These are phyloP conservation scores for Stichopus chloronotus DNA, from an alignment of 35 echinoderm and acorn worm species.

Conservation along the genomic window DNA sequence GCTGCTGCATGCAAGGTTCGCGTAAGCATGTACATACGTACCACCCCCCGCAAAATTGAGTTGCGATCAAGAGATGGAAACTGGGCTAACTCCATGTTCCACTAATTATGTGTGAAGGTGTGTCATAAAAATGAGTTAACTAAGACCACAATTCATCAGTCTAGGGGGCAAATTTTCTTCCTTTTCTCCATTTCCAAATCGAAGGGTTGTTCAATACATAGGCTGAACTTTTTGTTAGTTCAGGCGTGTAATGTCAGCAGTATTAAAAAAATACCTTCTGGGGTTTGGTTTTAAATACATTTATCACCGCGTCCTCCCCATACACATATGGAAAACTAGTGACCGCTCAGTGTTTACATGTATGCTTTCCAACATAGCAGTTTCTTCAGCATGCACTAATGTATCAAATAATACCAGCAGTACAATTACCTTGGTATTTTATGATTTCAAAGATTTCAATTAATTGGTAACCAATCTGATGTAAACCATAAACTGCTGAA, in stretches of 20 bases:
- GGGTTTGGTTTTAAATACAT: slow-evolving; percentile 20
- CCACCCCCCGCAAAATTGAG: not conserved
- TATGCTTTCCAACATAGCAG: too few species aligned
- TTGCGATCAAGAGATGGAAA: not conserved
- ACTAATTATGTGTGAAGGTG: slow-evolving; percentile 8
- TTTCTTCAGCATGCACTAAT: too few species aligned
- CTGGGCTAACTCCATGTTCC: slow-evolving; percentile 12
- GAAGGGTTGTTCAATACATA: slow-evolving; percentile 3
- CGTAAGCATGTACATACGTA: not conserved
- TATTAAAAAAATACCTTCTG: not conserved
- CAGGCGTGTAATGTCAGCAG: not conserved
- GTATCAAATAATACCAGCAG: too few species aligned
- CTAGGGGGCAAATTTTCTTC: slow-evolving; percentile 2
- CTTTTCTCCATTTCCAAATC: not conserved
- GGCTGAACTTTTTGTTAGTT: slow-evolving; percentile 46
- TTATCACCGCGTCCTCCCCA: not conserved
- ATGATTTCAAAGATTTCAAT: too few species aligned
- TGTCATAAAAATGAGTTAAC: not conserved
- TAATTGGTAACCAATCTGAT: too few species aligned
- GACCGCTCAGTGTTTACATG: too few species aligned
- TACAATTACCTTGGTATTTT: too few species aligned
- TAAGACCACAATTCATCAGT: slow-evolving; percentile 18
- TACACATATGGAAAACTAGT: too few species aligned
- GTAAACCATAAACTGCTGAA: too few species aligned
- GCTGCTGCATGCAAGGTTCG: not conserved